Evolutionary conservation across 2,797 vertebrate genomes (phyloP).

Genomic region (Antrozous pallidus): DNA sequence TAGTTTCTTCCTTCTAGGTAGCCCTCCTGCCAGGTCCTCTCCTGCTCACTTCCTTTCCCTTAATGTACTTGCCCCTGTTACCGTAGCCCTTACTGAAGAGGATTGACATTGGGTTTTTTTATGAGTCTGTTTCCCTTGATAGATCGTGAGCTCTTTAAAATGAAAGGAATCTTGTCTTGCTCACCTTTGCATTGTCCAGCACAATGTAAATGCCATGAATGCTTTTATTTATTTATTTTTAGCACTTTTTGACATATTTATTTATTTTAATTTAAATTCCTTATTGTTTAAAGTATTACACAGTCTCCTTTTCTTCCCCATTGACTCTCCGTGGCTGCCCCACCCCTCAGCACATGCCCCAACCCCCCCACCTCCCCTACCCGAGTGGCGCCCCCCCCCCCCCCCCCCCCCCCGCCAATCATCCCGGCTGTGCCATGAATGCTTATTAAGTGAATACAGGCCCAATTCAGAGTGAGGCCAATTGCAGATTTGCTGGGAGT

Average conservation of each 20-base stretch:
- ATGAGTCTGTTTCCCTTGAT: not conserved
- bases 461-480: not conserved
- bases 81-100: not conserved
- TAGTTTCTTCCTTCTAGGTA: not conserved
- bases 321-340: too few relatives aligned
- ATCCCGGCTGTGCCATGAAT: not conserved
- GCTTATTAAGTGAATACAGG: not conserved
- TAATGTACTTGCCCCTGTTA: not conserved
- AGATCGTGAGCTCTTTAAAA: not conserved
- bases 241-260: too few relatives aligned
- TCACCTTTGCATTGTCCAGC: not conserved
- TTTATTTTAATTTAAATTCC: too few relatives aligned
- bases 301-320: too few relatives aligned
- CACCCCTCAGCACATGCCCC: too few relatives aligned
- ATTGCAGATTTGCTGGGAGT: not conserved
- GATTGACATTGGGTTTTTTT: not conserved
- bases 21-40: not conserved
- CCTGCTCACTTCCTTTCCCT: not conserved
- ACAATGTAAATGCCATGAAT: not conserved
- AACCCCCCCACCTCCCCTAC: too few relatives aligned
- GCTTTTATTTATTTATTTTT: not conserved
- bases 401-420: too few relatives aligned
- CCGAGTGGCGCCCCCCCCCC: too few relatives aligned
- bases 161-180: not conserved
- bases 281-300: too few relatives aligned